phyloP scores from a whole-genome alignment of 2,888 invertebrate genomes.

The Theristus sp. region DNA sequence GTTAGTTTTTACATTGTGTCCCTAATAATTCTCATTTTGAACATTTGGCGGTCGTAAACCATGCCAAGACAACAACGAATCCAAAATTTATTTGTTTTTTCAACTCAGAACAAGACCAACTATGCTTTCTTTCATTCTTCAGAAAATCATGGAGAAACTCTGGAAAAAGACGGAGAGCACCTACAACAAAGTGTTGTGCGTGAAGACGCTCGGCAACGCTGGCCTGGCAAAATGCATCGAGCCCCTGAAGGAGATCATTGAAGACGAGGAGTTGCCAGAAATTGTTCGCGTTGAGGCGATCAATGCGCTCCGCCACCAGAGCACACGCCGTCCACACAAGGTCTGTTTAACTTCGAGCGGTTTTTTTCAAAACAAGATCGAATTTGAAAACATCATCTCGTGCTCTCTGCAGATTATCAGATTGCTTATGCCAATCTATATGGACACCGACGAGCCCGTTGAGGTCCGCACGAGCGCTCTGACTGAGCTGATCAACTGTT shows the following conservation, averaged over 20 bases:
- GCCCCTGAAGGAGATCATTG: conserved; percentile 22
- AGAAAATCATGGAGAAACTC: background rate
- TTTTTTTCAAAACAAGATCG: conserved; percentile 1
- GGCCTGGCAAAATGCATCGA: conserved; percentile 17
- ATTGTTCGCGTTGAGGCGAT: conserved; percentile 17
- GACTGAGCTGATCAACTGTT: too few species aligned
- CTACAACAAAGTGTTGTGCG: conserved; percentile 19
- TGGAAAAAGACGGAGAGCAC: background rate
- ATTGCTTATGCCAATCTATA: conserved; percentile 20
- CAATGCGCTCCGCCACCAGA: conserved; percentile 18
- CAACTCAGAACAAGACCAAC: too few species aligned
- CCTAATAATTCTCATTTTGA: too few species aligned
- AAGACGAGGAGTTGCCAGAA: conserved; percentile 7
- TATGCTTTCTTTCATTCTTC: too few species aligned
- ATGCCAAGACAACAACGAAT: too few species aligned
- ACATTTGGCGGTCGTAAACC: too few species aligned
- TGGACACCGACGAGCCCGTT: conserved; percentile 14
- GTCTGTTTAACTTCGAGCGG: background rate
- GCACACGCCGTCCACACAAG: too few species aligned
- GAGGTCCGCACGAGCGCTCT: conserved; percentile 19
- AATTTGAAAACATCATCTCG: background rate
- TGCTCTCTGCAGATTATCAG: conserved; percentile 12
- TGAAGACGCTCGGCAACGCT: conserved; percentile 24
- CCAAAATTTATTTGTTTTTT: too few species aligned
- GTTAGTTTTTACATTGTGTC: too few species aligned